Base-by-base conservation (phyloP, 2,113 vertebrate species). In the Saguinus imperator region DNA sequence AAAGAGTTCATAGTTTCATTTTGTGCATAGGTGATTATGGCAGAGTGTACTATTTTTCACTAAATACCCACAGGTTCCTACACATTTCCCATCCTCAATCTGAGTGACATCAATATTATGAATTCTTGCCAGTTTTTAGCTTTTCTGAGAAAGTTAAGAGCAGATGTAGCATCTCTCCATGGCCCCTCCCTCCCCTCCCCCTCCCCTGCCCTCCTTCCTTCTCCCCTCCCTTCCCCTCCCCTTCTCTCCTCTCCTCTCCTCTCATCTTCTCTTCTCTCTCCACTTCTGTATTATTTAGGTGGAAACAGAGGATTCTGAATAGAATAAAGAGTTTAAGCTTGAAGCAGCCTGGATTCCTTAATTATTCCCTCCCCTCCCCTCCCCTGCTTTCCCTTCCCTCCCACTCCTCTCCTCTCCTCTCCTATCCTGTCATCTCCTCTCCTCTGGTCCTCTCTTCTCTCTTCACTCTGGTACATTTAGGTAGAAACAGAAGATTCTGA, bases 171-270 rank as follows among this genome's bases (percentile, higher is more conserved):
- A 32, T 52, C 52, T 61, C 57, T 79, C 32, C 61, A 29, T 20
- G 5, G 17, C 6, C 5, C 68, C 29, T 48, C 8, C 52, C 0
- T 45, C 45, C 12, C 2, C 48, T 5, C 48, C 45, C 35, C 11
- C 18, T 4, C 16, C 12, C 21, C 8, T 2, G 4, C 57, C 13
- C 17, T 3, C 14, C 6, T 4, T 2, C 32, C 0, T 4, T 8
- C 27, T 3, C 1, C 1, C 6, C 23, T 3, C 32, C 10, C 13
- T 2, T 40, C 7, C 7, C 35, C 81, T 2, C 4, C 37, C n/a
- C 64, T 66, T 85, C 10, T 17, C 66, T 8, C 35, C 66, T 4
- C 27, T 8, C n/a, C 48, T 55, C 25, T 11, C 8, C 3, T 52
- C 50, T 52, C 13, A 1, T 52, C 50, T 16, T 17, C 50, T 17